Conservation (phyloP, 2,888 invertebrate genomes). For the Eupithecia pulchellata region DNA sequence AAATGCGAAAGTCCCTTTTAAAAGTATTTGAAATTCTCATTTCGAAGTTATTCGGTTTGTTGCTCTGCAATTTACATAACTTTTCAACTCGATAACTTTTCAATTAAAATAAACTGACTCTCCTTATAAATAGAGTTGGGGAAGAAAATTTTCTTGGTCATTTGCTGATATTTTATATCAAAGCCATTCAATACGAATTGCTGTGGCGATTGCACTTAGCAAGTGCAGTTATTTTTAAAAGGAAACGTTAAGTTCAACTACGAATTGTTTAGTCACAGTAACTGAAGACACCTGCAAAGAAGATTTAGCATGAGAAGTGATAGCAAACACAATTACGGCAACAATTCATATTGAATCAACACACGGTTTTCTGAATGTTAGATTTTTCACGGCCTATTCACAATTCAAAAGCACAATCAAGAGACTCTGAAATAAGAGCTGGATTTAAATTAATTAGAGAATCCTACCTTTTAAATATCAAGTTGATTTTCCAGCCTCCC, state of each 20-base stretch:
- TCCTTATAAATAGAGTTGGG: conserved; percentile 8
- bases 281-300: not conserved
- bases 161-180: conserved; percentile 55
- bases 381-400: not conserved
- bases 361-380: not conserved
- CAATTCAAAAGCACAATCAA: not conserved
- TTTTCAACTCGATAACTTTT: conserved; percentile 19
- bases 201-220: not conserved
- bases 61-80: conserved; percentile 60
- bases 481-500: conserved; percentile 46
- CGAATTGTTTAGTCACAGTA: not conserved
- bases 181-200: not conserved
- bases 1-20: conserved; percentile 55
- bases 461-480: conserved; percentile 53
- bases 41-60: conserved; percentile 64
- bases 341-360: not conserved
- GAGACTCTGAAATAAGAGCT: conserved; percentile 2
- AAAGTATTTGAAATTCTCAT: conserved; percentile 55
- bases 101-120: conserved; percentile 16
- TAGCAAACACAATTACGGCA: not conserved
- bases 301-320: not conserved
- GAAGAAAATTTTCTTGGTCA: conserved; percentile 51
- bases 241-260: too few species aligned
- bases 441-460: not conserved
- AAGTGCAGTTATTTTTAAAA: not conserved